Percentiles rank a stretch among this genome's conserved stretches.
Evolutionary conservation across 2,888 invertebrate species (phyloP).

Genomic region (Agriopis marginaria): DNA sequence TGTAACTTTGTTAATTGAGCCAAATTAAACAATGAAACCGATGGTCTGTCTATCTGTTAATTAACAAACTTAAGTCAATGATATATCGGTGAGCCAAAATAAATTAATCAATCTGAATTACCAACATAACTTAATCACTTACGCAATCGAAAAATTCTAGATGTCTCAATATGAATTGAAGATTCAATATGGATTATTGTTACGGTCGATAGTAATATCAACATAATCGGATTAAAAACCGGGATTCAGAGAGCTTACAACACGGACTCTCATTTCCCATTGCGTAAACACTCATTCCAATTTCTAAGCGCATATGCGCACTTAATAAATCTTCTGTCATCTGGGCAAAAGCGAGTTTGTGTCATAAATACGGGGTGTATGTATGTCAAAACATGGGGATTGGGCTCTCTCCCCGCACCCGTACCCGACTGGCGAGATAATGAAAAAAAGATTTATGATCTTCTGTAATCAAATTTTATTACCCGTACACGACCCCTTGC

Average conservation of each 20-base stretch:
- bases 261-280: conserved; percentile 53
- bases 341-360: conserved; percentile 71
- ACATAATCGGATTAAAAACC: conserved; percentile 52
- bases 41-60: conserved; percentile 53
- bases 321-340: conserved; percentile 83
- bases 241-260: conserved; percentile 57
- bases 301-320: conserved; percentile 79
- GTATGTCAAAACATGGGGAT: conserved; percentile 85
- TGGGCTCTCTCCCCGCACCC: conserved; percentile 67
- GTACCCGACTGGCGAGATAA: conserved; percentile 72
- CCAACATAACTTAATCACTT: neutral
- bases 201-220: conserved; percentile 40
- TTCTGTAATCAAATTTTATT: conserved; percentile 84
- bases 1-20: conserved; percentile 61
- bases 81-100: conserved; percentile 44
- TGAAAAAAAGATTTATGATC: conserved; percentile 86
- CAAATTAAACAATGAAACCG: conserved; percentile 64
- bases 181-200: conserved; percentile 20
- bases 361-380: conserved; percentile 80
- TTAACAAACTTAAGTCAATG: conserved; percentile 32
- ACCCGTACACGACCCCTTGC: conserved; percentile 71
- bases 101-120: conserved; percentile 41
- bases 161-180: conserved; percentile 23
- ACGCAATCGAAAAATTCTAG: neutral
- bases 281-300: conserved; percentile 74